A percentile compares a stretch with the other conserved stretches of the same genome.
Evolutionary conservation across 2,113 vertebrate species (phyloP).

Genomic region (Geothlypis trichas): DNA sequence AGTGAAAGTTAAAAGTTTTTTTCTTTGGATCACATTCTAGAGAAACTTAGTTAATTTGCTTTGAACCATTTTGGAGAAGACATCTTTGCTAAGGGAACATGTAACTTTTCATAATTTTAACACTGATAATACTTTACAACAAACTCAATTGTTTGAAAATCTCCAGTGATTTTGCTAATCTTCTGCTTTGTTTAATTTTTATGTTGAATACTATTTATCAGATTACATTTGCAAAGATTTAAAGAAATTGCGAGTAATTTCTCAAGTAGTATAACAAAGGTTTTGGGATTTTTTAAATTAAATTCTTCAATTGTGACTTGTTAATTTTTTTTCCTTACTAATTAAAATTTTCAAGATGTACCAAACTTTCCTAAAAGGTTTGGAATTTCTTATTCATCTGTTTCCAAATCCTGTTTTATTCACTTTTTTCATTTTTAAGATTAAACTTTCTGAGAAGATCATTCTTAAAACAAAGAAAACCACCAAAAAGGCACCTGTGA

Average conservation of each 20-base stretch:
- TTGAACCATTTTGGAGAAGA: not conserved
- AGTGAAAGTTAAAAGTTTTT: not conserved
- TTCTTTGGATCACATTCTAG: not conserved
- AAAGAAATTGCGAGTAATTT: not conserved
- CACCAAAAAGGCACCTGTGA: accelerated
- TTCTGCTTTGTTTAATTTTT: not conserved
- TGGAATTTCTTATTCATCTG: not conserved
- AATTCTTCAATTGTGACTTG: not conserved
- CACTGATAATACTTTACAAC: not conserved
- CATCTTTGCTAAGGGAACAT: not conserved
- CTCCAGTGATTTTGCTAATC: not conserved
- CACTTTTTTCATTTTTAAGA: not conserved
- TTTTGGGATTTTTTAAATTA: not conserved
- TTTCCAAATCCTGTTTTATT: not conserved
- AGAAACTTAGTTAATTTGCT: not conserved
- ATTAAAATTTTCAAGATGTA: not conserved
- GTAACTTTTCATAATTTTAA: not conserved
- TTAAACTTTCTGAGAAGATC: not conserved
- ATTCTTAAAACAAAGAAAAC: not conserved
- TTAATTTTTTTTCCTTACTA: not conserved
- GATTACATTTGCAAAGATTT: not conserved
- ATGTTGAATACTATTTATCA: not conserved
- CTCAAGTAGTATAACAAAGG: not conserved
- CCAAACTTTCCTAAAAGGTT: not conserved
- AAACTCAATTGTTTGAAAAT: not conserved